Base-by-base conservation (phyloP, 1,140 invertebrate genomes). In the Drosophila arizonae region DNA sequence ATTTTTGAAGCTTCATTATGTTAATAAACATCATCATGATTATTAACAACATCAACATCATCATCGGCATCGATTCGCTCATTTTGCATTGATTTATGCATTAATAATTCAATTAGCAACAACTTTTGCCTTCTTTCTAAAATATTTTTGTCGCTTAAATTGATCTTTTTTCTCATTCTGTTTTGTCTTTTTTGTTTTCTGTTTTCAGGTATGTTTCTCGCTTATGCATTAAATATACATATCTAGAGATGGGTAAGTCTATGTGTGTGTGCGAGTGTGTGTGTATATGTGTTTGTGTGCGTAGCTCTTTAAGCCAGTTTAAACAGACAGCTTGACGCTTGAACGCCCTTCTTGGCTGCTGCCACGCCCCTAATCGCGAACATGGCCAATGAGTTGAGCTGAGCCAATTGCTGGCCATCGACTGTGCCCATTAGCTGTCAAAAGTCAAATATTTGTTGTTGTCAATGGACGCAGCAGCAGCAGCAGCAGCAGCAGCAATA, bases 351-450 rank as follows among this genome's bases (percentile, higher is more conserved):
- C 51, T 57, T 15, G 21, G 56, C 26, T 48, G 60, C 76, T 60
- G 64, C 78, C 50, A 33, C 48, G 48, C 50, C 39, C 1, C 17
- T 41, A 36, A 17, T 36, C 33, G 17, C 21, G 45, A 28, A 33
- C 58, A 26, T 28, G 48, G 61, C 36, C 28, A 11, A 46, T 55
- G 51, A 15, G n/a, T 46, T 46, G 13, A 21, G n/a, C 33, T 56
- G 57, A 36, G 58, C 58, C 67, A 61, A 43, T 50, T 63, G 69
- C 48, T 51, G 80, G 77, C 79, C 80, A 65, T 75, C 57, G 73
- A 86, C 79, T 87, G 82, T 82, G 82, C 60, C 84, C 84, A 88
- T 86, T 87, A 87, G 84, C 82, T 87, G 82, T 77, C 84, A 77
- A 88, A 79, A 87, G 79, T 51, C 82, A 87, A 86, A 87, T 87